Conservation (phyloP, 2,888 invertebrate species). For the Acutogordius australiensis region DNA sequence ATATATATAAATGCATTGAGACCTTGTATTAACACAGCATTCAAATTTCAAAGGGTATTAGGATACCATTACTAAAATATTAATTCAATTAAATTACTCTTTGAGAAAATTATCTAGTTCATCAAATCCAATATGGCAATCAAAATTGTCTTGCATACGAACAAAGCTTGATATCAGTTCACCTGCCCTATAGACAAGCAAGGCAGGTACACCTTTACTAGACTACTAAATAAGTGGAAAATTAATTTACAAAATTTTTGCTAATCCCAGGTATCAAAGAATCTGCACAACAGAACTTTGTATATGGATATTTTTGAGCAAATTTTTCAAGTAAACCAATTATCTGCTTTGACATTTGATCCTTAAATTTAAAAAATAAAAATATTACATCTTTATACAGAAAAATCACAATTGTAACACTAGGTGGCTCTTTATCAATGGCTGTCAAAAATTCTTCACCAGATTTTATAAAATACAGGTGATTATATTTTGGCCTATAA, state of each 20-base stretch:
- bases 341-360: neutral
- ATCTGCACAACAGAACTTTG: neutral
- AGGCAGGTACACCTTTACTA: neutral
- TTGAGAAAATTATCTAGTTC: conserved; percentile 2
- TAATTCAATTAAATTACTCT: conserved; percentile 4
- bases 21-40: too few species aligned
- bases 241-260: conserved; percentile 1
- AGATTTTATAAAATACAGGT: neutral
- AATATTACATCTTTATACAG: neutral
- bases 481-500: neutral
- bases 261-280: neutral
- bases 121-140: neutral
- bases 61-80: neutral
- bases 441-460: neutral
- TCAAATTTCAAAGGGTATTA: neutral
- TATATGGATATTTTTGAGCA: neutral
- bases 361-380: neutral
- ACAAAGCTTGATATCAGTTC: neutral
- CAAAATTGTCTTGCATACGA: neutral
- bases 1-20: too few species aligned
- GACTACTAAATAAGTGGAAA: neutral
- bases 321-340: neutral
- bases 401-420: neutral
- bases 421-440: neutral
- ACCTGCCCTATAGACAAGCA: neutral